Conservation (phyloP, 2,888 invertebrate genomes). For the Lucinisca nassula region DNA sequence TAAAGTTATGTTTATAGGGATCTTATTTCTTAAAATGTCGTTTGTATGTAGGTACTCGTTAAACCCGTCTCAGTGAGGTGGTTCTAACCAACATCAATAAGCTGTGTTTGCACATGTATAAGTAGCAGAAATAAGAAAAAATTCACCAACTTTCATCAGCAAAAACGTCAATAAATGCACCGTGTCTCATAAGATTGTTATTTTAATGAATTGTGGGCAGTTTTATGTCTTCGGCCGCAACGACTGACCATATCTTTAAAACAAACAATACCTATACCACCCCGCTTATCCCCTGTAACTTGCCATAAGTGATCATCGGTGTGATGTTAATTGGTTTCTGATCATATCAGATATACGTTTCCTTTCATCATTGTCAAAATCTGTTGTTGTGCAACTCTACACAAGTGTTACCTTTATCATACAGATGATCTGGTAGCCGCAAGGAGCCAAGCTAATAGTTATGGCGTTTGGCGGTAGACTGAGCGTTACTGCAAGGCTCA, state of each 20-base stretch:
- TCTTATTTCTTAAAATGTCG: too few species aligned
- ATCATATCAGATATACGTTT: neutral
- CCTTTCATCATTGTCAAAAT: neutral
- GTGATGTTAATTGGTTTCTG: neutral
- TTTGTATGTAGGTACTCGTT: too few species aligned
- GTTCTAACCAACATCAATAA: too few species aligned
- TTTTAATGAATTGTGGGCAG: too few species aligned
- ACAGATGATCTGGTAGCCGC: neutral
- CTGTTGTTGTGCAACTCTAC: neutral
- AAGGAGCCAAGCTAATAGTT: neutral
- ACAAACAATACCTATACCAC: neutral
- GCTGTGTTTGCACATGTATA: too few species aligned
- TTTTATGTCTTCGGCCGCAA: too few species aligned
- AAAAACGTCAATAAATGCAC: too few species aligned
- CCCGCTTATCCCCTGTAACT: neutral
- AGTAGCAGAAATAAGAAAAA: too few species aligned
- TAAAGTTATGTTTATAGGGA: too few species aligned
- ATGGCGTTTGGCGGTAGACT: neutral
- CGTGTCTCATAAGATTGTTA: too few species aligned
- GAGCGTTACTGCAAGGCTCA: neutral
- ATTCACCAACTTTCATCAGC: too few species aligned
- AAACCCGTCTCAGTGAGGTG: too few species aligned
- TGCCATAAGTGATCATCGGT: neutral
- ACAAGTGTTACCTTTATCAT: neutral
- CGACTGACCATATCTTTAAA: neutral